Evolutionary conservation across 2,113 vertebrate species (phyloP).

Genomic region (Protomyctophum bolini): DNA sequence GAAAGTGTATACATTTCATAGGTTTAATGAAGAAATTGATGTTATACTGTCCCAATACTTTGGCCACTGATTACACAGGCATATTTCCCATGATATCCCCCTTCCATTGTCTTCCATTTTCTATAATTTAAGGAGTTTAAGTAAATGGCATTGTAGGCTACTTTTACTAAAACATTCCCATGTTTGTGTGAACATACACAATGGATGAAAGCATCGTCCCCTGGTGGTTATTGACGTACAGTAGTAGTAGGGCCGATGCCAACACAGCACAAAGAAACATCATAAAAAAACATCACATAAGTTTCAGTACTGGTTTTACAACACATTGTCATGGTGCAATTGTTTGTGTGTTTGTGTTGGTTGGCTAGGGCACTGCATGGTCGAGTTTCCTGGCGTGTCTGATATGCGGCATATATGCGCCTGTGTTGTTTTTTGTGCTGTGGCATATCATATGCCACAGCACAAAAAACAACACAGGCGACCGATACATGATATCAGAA

Average conservation of each 20-base stretch:
- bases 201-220: conserved; percentile 42
- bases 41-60: conserved; percentile 39
- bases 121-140: neutral
- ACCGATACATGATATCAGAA: conserved; percentile 17
- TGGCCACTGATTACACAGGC: conserved; percentile 24
- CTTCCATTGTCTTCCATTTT: neutral
- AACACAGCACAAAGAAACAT: conserved; percentile 51
- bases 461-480: conserved; percentile 25
- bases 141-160: conserved; percentile 25
- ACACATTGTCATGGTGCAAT: conserved; percentile 47
- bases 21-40: too few relatives aligned
- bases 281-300: conserved; percentile 50
- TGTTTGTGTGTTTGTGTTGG: neutral
- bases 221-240: conserved; percentile 42
- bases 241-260: conserved; percentile 7
- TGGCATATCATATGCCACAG: too few relatives aligned
- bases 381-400: conserved; percentile 39
- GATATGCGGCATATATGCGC: too few relatives aligned
- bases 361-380: conserved; percentile 43
- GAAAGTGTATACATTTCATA: neutral
- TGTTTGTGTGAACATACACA: conserved; percentile 36
- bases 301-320: conserved; percentile 56
- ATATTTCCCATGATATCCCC: neutral
- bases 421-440: too few relatives aligned
- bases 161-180: conserved; percentile 38